Evolutionary conservation across 2,888 invertebrate genomes (phyloP).

Genomic region (Sarcophaga rosellei): DNA sequence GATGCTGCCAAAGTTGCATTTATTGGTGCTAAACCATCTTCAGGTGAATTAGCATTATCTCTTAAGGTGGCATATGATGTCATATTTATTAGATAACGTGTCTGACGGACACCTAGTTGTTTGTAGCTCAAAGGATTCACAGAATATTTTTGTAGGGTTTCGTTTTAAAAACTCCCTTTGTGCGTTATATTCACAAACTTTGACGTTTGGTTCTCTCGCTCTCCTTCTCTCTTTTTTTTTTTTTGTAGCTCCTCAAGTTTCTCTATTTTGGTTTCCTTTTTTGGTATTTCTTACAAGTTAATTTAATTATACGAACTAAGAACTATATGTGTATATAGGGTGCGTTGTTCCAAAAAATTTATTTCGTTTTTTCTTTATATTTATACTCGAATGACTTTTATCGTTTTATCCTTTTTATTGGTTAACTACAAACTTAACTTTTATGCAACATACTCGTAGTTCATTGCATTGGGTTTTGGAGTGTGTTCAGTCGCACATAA

Average conservation of each 20-base stretch:
- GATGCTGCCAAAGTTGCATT: constrained; percentile 49
- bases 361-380: too few relatives aligned
- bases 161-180: constrained; percentile 52
- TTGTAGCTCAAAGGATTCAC: constrained; percentile 40
- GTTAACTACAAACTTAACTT: constrained; percentile 33
- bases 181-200: constrained; percentile 46
- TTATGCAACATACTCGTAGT: constrained; percentile 41
- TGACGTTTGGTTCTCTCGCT: constrained; percentile 15
- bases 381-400: too few relatives aligned
- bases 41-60: constrained; percentile 64
- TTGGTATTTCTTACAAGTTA: not conserved
- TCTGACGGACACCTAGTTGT: not conserved
- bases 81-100: constrained; percentile 59
- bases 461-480: not conserved
- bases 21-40: constrained; percentile 54
- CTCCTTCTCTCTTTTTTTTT: not conserved
- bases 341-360: not conserved
- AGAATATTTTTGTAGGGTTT: not conserved
- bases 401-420: constrained; percentile 22
- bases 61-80: constrained; percentile 70
- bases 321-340: constrained; percentile 23
- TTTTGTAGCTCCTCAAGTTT: too few relatives aligned
- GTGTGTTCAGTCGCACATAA: constrained; percentile 9
- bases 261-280: constrained; percentile 7
- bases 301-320: constrained; percentile 27